Evolutionary conservation across 92 coral and sea anemone genomes (phyloP), one percentile per base, ranked within the genome.

Genomic region (Virgularia gustaviana): DNA sequence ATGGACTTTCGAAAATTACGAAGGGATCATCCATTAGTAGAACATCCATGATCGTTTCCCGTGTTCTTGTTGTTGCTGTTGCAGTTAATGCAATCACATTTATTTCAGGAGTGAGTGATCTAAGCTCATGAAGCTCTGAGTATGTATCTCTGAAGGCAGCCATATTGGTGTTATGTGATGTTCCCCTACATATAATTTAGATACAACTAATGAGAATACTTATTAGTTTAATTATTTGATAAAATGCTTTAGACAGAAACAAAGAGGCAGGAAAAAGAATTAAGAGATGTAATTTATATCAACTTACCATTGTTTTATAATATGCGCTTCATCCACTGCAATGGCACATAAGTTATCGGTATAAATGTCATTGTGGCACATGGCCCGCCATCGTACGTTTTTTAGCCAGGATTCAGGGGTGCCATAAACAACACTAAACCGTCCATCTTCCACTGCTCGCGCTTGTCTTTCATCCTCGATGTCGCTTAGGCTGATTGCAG

Each of bases 71-170:
- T 36, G 70, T 63, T 15, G 70, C 49, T 63, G 70, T 75, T 27
- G 71, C 57, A 43, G 79, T 75, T 15, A 75, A 47, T 29, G 79
- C 72, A 41, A 75, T 61, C 18, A 75, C 42, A 60, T 59, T 71
- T 25, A 49, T 28, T 24, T 31, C 59, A 44, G 71, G 71, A 8
- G 61, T 36, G 44, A 75, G 58, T 8, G 79, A 75, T 41, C 72
- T 60, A 15, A 75, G 42, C 59, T 75, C 62, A 22, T 75, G 38
- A 49, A 60, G 63, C 13, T 20, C 15, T 6, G 77, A 67, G 42
- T 65, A 77, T 76, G 75, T 65, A 20, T 36, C 82, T 55, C 82
- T 38, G 36, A 77, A 77, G 33, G 76, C 82, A 65, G 82, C 74
- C 54, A 36, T 56, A 9, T 77, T 66, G 75, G 65, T 65, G 67